Conservation (phyloP, 2,113 vertebrate genomes). For the Elephas maximus region DNA sequence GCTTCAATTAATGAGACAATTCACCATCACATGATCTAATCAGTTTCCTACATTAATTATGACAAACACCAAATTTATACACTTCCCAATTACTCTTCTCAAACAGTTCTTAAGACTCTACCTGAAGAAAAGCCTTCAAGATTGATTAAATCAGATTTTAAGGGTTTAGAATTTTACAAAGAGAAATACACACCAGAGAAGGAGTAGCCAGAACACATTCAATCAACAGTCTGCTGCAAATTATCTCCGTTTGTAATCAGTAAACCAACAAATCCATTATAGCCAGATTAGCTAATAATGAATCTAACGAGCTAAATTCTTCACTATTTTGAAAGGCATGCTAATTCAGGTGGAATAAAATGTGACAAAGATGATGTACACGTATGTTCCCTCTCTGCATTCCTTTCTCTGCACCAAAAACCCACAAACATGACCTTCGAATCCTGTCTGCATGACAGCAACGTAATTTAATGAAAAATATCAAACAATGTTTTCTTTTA, state of each 20-base stretch:
- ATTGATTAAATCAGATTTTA: constrained; percentile 40
- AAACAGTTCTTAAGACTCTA: constrained; percentile 25
- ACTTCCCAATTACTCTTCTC: neutral
- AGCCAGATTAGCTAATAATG: constrained; percentile 20
- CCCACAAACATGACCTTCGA: constrained; percentile 55
- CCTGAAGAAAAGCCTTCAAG: constrained; percentile 5
- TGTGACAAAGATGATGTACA: neutral
- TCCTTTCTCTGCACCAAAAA: neutral
- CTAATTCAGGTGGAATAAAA: constrained; percentile 22
- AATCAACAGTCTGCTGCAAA: constrained; percentile 52
- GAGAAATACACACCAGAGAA: neutral
- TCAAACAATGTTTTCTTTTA: constrained; percentile 36
- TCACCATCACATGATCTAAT: neutral
- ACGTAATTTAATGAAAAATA: constrained; percentile 34
- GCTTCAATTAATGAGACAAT: constrained; percentile 27
- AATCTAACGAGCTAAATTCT: neutral
- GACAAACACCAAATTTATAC: neutral
- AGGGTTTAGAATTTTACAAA: constrained; percentile 26
- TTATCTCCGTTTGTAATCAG: constrained; percentile 50
- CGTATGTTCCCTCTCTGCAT: neutral
- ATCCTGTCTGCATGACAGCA: constrained; percentile 26
- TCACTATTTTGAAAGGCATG: neutral
- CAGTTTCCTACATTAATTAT: constrained; percentile 15
- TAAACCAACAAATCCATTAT: constrained; percentile 33
- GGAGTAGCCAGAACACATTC: neutral